Base-by-base conservation (phyloP, 1,140 invertebrate genomes). In the Tribolium castaneum region DNA sequence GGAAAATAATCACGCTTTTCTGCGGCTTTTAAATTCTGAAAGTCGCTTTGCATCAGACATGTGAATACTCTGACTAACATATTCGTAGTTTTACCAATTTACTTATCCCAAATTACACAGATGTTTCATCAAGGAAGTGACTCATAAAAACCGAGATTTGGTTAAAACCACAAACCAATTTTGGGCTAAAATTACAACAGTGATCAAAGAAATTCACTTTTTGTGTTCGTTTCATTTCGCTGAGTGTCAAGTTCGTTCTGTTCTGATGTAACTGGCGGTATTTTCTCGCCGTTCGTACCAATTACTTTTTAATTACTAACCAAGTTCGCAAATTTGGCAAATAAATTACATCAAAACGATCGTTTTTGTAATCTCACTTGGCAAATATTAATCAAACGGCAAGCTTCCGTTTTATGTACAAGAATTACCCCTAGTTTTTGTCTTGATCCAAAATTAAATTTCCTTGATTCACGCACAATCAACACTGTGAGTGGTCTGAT, bases 381-480 rank as follows among this genome's bases (percentile, higher is more conserved):
- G 54, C 54, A 59, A 59, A 59, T 59, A 59, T 59, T 59, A 59
- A 59, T 59, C 54, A 59, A 70, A 39, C 66, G 45, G 50, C 70
- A 72, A 72, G 70, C 50, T 72, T 72, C 34, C 70, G 50, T 49
- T 14, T 25, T 22, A 25, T 34, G 59, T 39, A 35, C 34, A 66
- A 66, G 59, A 66, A 66, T 66, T 66, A 59, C 19, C 59, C 30
- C 59, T 34, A 66, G 30, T 35, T 66, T 66, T 66, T 66, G 30
- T 66, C 25, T 35, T 35, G 10, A 66, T 34, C 59, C 59, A 66
- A 66, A 66, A 66, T 66, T 66, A 66, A 66, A 66, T 66, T 66
- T 66, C 35, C 59, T 66, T 66, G 30, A 66, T 35, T 66, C 59
- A 66, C 35, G 59, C 59, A 66, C 59, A 66, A 66, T 66, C 59